Evolutionary conservation across 2,797 vertebrate genomes (phyloP), one percentile per base, ranked within the genome.

Genomic region (Myiothlypis coronata): DNA sequence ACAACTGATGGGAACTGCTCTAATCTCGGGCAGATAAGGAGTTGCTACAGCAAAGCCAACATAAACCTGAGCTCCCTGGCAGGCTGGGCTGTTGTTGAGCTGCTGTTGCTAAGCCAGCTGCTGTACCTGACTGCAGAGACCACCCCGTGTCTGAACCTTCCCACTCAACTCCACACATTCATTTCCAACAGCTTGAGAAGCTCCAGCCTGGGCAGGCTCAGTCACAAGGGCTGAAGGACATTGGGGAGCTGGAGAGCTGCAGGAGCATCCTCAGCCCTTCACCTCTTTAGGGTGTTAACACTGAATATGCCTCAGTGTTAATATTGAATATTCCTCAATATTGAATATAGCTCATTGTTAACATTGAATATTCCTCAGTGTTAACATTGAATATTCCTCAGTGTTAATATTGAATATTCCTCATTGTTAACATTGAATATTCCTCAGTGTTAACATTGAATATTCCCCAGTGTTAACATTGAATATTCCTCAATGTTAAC

Each of bases 21-120:
- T 97, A 94, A 97, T 97, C 97, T 95, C 85, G n/a, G 67, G 5
- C 15, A 92, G 98, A 98, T 98, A 98, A 97, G 97, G 91, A 91
- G 98, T 98, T 97, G 98, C 97, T 94, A 98, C 97, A 97, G 97
- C 96, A 97, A 98, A 96, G 92, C 86, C 96, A 98, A 97, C 97
- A 96, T 90, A 96, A 97, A 96, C 91, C 95, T 50, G 89, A 65
- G 94, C 43, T 81, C 90, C 90, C 63, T 83, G 96, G 93, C 90
- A 85, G 94, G 85, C 60, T 71, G 89, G 91, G 61, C 91, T 93
- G 93, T 87, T 95, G 86, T 95, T 83, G 70, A 56, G 88, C 92
- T 8, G 3, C 84, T 72, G 94, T 95, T 96, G 96, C 96, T 92
- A 94, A 94, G 59, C 84, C 47, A 84, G 95, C 94, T 97, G 90